Conservation (phyloP, 2,888 invertebrate species). For the Lymantria monacha region DNA sequence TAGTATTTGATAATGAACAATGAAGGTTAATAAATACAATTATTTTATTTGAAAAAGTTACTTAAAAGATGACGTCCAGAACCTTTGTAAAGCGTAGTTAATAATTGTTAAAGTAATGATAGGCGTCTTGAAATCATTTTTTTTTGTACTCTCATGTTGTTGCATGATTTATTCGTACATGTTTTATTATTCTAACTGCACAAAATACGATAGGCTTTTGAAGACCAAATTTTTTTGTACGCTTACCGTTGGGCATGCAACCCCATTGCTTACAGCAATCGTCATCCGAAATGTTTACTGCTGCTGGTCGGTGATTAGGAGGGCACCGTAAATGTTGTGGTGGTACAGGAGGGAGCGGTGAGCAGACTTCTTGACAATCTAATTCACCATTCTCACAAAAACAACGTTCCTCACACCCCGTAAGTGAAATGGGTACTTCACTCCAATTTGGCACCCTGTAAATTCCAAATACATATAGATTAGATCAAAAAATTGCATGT, state of each 20-base stretch:
- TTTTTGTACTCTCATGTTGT: neutral
- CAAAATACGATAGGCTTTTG: neutral
- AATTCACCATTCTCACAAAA: conserved; percentile 94
- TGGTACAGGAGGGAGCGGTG: conserved; percentile 88
- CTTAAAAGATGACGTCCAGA: too few relatives aligned
- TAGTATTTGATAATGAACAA: neutral
- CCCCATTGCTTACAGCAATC: conserved; percentile 94
- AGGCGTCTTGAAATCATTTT: neutral
- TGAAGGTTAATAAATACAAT: neutral
- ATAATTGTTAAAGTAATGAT: too few relatives aligned
- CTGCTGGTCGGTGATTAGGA: conserved; percentile 84
- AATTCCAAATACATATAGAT: neutral
- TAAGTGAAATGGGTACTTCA: conserved; percentile 89
- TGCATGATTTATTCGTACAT: too few relatives aligned
- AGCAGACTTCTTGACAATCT: conserved; percentile 91
- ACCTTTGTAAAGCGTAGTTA: too few relatives aligned
- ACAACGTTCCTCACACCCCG: conserved; percentile 93
- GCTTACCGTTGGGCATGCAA: conserved; percentile 70
- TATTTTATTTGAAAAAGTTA: too few relatives aligned
- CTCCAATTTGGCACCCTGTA: conserved; percentile 88
- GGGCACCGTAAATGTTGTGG: conserved; percentile 89
- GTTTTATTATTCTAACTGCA: too few relatives aligned
- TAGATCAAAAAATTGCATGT: neutral
- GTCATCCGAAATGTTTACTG: conserved; percentile 85
- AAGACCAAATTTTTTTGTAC: neutral